Evolutionary conservation across 1,140 invertebrate genomes (phyloP).

Genomic region (Platyura marginata): DNA sequence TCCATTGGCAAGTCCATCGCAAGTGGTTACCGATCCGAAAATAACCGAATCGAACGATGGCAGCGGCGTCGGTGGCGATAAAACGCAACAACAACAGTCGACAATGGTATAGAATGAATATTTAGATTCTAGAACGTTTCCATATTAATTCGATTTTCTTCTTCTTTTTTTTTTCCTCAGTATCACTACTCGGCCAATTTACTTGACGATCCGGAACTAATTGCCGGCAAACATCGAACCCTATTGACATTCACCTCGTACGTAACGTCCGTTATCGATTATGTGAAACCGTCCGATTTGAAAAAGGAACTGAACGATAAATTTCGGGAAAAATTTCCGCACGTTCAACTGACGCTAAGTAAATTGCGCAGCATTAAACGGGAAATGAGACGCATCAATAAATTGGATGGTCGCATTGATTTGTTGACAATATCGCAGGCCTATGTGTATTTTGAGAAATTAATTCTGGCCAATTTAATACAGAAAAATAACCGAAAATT

Average conservation of each 20-base stretch:
- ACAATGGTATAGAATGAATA: too few species aligned
- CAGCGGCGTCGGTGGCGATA: too few species aligned
- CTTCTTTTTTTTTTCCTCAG: constrained; percentile 3
- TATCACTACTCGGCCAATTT: constrained; percentile 67
- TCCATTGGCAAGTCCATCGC: constrained; percentile 17
- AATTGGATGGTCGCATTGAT: constrained; percentile 67
- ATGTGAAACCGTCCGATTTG: constrained; percentile 87
- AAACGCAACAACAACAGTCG: too few species aligned
- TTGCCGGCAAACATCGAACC: constrained; percentile 87
- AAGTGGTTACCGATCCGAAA: constrained; percentile 9
- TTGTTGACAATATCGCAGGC: constrained; percentile 84
- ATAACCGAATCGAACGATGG: constrained; percentile 22
- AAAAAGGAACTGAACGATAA: constrained; percentile 97
- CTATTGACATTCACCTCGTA: constrained; percentile 89
- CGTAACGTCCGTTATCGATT: constrained; percentile 92
- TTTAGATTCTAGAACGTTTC: too few species aligned
- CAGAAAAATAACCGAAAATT: constrained; percentile 91
- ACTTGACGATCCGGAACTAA: constrained; percentile 86
- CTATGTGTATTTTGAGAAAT: constrained; percentile 94
- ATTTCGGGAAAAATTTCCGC: constrained; percentile 87
- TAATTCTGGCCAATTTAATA: constrained; percentile 80
- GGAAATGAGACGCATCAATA: constrained; percentile 88
- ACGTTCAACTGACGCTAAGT: constrained; percentile 87
- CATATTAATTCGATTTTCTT: neutral
- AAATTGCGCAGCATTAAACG: constrained; percentile 86